Evolutionary conservation across 2,113 vertebrate genomes (phyloP), one percentile per base, ranked within the genome.

Genomic region (Rattus rattus): DNA sequence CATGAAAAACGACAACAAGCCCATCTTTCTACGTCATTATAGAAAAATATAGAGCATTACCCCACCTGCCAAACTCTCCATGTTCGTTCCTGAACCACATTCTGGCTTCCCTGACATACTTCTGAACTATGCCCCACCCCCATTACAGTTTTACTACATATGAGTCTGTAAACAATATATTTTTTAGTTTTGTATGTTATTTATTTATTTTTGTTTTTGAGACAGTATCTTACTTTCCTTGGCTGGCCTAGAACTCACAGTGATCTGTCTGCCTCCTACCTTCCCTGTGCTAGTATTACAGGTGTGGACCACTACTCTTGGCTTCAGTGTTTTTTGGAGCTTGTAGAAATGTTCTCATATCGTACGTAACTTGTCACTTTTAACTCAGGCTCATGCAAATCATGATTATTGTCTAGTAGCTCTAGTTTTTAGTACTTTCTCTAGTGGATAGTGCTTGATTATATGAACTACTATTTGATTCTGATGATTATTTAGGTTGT

Each of bases 361-460:
- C 70, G 30, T 83, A 5, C 92, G 30, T 83, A 65, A 52, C 91
- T 52, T 52, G 36, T 88, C 70, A 79, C 4, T 36, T 19, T 67
- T 56, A 86, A 61, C 17, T 83, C 24, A 92, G 9, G 47, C 59
- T 95, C 69, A 19, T 95, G 80, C 81, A 54, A 97, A 47, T 91
- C 49, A 72, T 76, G 2, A 7, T 1, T 89, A 67, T 63, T 83
- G 9, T 85, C 26, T 80, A 56, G 30, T 89, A 86, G 36, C 36
- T 96, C 10, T 52, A 49, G 24, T 70, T 93, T 76, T 84, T 85
- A 92, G 52, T 90, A 81, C 56, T 88, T 94, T 89, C 36, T 36
- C 52, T 87, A 33, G 43, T 33, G 65, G 36, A 1, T 89, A 91
- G 49, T 91, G 56, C 88, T 91, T 54, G 11, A 33, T 73, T 87